Base-by-base conservation (phyloP, 1,140 invertebrate genomes). In the Pachypeltis micranthus region DNA sequence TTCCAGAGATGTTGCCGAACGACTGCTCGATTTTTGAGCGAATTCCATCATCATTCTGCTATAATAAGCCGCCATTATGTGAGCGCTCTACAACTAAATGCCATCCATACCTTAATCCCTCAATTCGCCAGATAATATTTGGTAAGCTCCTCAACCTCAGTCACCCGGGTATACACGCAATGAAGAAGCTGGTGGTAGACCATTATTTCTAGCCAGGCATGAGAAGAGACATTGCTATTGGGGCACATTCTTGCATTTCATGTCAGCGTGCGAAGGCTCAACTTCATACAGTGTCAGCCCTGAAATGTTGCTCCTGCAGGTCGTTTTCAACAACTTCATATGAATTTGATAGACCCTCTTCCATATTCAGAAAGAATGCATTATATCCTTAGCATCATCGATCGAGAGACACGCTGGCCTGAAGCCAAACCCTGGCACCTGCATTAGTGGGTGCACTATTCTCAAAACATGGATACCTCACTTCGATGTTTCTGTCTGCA, bases 341-440 rank as follows among this genome's bases (percentile, higher is more conserved):
- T 39, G 7, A n/a, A 75, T 64, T 29, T 75, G 1, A 69, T 81
- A 7, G 74, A 76, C 0, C 77, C 74, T 0, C 56, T 81, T 1
- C 74, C 75, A 24, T 58, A 61, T 2, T 68, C 68, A 0, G 26
- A 72, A 7, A 73, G 69, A 14, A 71, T 62, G 44, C 34, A 24
- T 10, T 79, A 79, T 61, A 65, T 67, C 10, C 65, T 80, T 1
- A 79, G 77, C 0, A 69, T 71, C 4, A 73, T 78, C 1, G 74
- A 79, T 61, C 61, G 74, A 3, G 78, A 72, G 63, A 74, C 75
- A 0, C 59, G 74, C n/a, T 79, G 70, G 71, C 73, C 71, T 0
- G 72, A 79, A 68, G 72, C 69, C 14, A 47, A 72, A n/a, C 73
- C 2, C 59, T 76, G 0, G 4, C 44, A 10, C 70, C 74, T 19